Base-by-base conservation (phyloP, 1,140 invertebrate species). In the Maconellicoccus hirsutus region DNA sequence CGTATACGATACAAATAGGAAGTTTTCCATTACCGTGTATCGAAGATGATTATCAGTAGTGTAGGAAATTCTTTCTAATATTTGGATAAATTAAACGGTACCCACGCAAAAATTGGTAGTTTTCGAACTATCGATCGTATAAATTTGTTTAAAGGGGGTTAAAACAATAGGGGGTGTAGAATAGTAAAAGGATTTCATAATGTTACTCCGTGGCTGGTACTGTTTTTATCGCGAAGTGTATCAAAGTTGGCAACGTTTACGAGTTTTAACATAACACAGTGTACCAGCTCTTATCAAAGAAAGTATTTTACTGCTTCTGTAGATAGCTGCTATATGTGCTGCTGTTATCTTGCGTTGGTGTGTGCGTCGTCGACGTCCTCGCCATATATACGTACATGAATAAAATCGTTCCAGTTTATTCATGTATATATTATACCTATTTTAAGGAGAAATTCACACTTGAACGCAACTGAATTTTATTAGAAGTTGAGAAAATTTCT, bases 221-320 rank as follows among this genome's bases (percentile, higher is more conserved):
- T 66, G 21, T 23, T 66, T 23, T 66, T 66, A 66, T 66, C 61
- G 25, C 61, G 22, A 66, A 66, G 61, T 66, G 61, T 66, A 66
- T 66, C 61, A 66, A 66, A 23, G 61, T 66, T 66, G 61, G 61
- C 61, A 66, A 66, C 61, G 61, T 66, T 66, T 66, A 66, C 61
- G 61, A 66, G 61, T 66, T 66, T 66, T 66, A 66, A 23, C 25
- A 26, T 66, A 66, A 26, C 61, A 66, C 61, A 26, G 25, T 66
- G 61, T 66, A 66, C 61, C 61, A 23, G 25, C 61, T 66, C 61
- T 66, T 66, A 66, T 66, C 61, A 66, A 26, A 66, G 61, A 66
- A 66, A 66, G 61, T 66, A 66, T 66, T 66, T 66, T 66, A 66
- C 61, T 66, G 61, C 61, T 66, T 66, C 22, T 66, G 61, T 26